Percentiles rank a stretch among this genome's conserved stretches.
phyloP scores from a whole-genome alignment of 2,888 invertebrate genomes.

The Sarcophaga subvicina region DNA sequence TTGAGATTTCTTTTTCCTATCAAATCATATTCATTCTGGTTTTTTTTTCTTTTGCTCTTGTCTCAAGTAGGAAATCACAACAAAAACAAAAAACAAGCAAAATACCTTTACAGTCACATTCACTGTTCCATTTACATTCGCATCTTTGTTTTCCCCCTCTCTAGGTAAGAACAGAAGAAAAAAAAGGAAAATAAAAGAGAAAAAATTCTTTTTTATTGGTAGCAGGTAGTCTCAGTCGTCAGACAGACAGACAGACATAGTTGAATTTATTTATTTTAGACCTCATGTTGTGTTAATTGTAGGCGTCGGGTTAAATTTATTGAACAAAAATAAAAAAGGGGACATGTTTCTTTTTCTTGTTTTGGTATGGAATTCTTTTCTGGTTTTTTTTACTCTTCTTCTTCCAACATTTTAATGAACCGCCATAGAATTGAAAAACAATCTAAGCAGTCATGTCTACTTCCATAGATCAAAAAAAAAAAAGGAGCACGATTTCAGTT shows the following conservation, averaged over 20 bases:
- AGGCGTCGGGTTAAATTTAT: slow-evolving; percentile 8
- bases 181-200: too few species aligned
- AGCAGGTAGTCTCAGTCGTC: too few species aligned
- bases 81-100: background rate
- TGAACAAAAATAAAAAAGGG: slow-evolving; percentile 15
- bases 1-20: background rate
- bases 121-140: background rate
- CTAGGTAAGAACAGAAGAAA: too few species aligned
- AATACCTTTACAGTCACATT: too few species aligned
- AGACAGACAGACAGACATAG: background rate
- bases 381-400: too few species aligned
- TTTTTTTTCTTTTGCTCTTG: too few species aligned
- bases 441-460: background rate
- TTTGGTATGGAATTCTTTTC: too few species aligned
- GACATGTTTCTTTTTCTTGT: background rate
- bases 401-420: too few species aligned
- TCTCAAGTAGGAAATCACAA: background rate
- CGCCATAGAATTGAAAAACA: slow-evolving; percentile 1
- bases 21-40: too few species aligned
- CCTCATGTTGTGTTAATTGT: slow-evolving; percentile 41
- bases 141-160: background rate
- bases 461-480: background rate
- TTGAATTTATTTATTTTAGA: slow-evolving; percentile 28
- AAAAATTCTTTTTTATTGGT: too few species aligned
- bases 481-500: background rate